These are phyloP conservation scores for Parelbella ahira DNA, from an alignment of 2,888 invertebrate species.

Conservation along the genomic window DNA sequence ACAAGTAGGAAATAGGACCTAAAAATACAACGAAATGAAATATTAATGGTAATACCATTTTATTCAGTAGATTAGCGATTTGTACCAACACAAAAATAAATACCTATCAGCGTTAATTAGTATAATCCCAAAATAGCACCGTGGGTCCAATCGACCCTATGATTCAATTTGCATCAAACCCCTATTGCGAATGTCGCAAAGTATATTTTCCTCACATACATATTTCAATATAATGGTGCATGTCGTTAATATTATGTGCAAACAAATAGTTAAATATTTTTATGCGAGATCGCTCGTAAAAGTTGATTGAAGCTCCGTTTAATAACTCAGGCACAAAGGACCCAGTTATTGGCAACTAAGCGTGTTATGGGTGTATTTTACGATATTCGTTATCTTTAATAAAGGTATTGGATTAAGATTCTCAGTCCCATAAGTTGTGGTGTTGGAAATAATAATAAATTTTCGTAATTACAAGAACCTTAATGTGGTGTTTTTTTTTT, in stretches of 20 bases:
- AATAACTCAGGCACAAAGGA: constrained; percentile 50
- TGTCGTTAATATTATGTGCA: constrained; percentile 72
- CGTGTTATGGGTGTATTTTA: constrained; percentile 42
- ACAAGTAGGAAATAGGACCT: no score
- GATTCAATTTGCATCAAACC: constrained; percentile 16
- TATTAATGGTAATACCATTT: no score
- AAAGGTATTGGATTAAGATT: constrained; percentile 34
- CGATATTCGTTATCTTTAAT: constrained; percentile 35
- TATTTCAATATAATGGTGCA: constrained; percentile 37
- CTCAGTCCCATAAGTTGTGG: constrained; percentile 14
- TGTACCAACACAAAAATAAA: constrained; percentile 44
- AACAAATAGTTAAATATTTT: constrained; percentile 79
- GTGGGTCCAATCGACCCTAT: constrained; percentile 28
- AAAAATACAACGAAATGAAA: no score
- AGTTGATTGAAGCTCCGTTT: constrained; percentile 70
- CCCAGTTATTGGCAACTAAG: constrained; percentile 48
- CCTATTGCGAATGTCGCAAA: constrained; percentile 32
- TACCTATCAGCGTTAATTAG: constrained; percentile 59
- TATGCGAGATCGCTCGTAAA: constrained; percentile 74
- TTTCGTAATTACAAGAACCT: constrained; percentile 5
- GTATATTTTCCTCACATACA: constrained; percentile 35
- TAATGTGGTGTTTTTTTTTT: no score
- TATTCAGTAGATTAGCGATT: constrained; percentile 12
- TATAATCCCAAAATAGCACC: constrained; percentile 39
- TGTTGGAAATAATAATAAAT: constrained; percentile 20